phyloP scores from a whole-genome alignment of 2,888 invertebrate genomes.

The Nemoura dubitans region DNA sequence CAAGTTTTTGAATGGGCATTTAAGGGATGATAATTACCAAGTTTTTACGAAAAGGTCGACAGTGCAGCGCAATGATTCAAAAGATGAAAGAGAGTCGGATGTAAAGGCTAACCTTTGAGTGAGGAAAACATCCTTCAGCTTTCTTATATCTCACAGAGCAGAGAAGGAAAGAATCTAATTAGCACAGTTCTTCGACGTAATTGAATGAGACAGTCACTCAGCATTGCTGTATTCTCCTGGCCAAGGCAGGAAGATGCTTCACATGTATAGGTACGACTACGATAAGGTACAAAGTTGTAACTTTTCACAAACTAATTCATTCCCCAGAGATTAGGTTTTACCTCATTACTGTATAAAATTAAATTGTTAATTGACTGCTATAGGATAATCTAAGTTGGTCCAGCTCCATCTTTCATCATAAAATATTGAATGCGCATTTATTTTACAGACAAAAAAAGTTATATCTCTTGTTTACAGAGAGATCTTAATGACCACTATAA shows the following conservation, averaged over 20 bases:
- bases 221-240: neutral
- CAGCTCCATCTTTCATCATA: neutral
- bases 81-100: neutral
- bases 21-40: neutral
- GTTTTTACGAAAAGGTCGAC: neutral
- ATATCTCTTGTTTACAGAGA: neutral
- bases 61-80: neutral
- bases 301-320: neutral
- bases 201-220: neutral
- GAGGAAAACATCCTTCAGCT: neutral
- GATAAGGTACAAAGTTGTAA: neutral
- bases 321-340: neutral
- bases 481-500: neutral
- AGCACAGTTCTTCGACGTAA: neutral
- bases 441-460: neutral
- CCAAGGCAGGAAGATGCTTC: neutral
- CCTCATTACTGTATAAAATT: neutral
- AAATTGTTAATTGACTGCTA: neutral
- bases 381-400: neutral
- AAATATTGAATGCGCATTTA: neutral
- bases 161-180: neutral
- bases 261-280: no score
- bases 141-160: neutral
- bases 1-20: neutral
- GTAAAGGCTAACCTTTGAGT: neutral